Evolutionary conservation across 2,797 vertebrate genomes (phyloP).

Genomic region (Syncerus caffer): DNA sequence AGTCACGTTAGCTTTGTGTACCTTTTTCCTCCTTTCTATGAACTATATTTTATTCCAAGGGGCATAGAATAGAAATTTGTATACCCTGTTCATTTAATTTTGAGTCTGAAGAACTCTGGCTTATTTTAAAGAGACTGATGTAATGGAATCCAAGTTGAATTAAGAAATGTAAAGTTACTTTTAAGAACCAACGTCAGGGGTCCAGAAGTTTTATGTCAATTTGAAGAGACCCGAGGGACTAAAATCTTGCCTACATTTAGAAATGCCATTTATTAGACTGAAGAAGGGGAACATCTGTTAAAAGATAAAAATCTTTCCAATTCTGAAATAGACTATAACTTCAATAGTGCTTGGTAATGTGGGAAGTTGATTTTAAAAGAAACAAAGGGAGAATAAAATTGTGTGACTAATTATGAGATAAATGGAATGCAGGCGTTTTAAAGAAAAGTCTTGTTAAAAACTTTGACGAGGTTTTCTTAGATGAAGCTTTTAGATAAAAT

Average conservation of each 20-base stretch:
- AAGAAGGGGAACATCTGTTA: constrained; percentile 1
- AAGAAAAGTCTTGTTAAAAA: constrained; percentile 39
- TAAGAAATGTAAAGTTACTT: constrained; percentile 6
- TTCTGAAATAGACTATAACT: constrained; percentile 14
- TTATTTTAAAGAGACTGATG: constrained; percentile 27
- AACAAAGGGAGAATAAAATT: constrained; percentile 39
- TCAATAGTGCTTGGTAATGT: constrained; percentile 39
- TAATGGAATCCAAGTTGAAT: not conserved
- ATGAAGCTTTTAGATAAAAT: constrained; percentile 31
- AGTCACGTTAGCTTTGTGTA: not conserved
- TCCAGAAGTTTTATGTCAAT: constrained; percentile 16
- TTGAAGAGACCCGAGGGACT: constrained; percentile 28
- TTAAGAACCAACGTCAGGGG: not conserved
- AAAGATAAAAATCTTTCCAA: constrained; percentile 42
- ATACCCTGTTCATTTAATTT: constrained; percentile 13
- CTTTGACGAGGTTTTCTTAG: not conserved
- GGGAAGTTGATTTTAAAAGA: constrained; percentile 40
- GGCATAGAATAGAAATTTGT: not conserved
- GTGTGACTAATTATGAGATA: constrained; percentile 29
- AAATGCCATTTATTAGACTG: constrained; percentile 24
- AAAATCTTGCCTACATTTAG: constrained; percentile 43
- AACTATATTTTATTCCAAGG: not conserved
- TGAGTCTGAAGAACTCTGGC: not conserved
- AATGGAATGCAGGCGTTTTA: constrained; percentile 23
- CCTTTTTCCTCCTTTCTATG: not conserved